phyloP scores from a whole-genome alignment of 2,888 invertebrate species.

The Gymnosoma rotundatum region DNA sequence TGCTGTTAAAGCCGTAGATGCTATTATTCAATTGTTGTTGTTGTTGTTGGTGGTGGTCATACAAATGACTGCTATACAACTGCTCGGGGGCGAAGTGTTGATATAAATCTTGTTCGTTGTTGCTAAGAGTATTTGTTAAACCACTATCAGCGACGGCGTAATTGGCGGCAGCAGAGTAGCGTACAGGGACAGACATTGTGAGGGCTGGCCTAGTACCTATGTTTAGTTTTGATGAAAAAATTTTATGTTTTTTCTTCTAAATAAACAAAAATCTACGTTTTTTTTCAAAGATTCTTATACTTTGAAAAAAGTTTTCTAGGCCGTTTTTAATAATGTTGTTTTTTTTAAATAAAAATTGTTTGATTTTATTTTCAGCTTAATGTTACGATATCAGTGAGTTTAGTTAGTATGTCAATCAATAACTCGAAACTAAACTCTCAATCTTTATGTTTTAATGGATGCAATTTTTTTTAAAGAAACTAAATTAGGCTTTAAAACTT shows the following conservation, averaged over 20 bases:
- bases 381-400: conserved; percentile 71
- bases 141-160: conserved; percentile 81
- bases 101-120: conserved; percentile 79
- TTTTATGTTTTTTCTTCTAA: conserved; percentile 63
- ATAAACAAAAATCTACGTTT: conserved; percentile 33
- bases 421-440: conserved; percentile 67
- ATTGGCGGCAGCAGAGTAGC: conserved; percentile 82
- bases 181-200: conserved; percentile 83
- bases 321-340: conserved; percentile 46
- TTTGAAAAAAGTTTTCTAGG: conserved; percentile 69
- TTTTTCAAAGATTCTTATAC: conserved; percentile 49
- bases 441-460: conserved; percentile 29
- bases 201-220: conserved; percentile 83
- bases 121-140: conserved; percentile 79
- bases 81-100: conserved; percentile 76
- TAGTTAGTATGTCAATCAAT: conserved; percentile 24
- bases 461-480: conserved; percentile 72
- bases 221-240: conserved; percentile 66
- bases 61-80: conserved; percentile 72
- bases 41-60: conserved; percentile 73
- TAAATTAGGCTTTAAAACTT: conserved; percentile 75
- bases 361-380: conserved; percentile 80
- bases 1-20: conserved; percentile 76
- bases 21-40: conserved; percentile 63
- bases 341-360: conserved; percentile 70